Percentiles rank a stretch among this genome's conserved stretches.
Conservation (phyloP, 2,888 invertebrate species). For the Latheticus oryzae region DNA sequence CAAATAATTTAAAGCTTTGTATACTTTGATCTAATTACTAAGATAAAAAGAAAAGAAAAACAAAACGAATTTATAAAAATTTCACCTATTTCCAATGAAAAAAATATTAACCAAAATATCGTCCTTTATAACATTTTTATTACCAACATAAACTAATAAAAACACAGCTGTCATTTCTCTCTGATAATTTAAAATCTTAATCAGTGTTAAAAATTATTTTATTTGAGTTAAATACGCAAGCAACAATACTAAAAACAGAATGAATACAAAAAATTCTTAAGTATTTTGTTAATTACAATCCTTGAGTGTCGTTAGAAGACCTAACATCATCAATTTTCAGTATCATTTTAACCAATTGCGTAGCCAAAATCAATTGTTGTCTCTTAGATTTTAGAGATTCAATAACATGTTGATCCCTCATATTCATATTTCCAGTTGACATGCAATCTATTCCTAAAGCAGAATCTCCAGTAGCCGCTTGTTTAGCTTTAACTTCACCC, state of each 20-base stretch:
- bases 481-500: slow-evolving; percentile 89
- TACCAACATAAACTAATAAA: too few species aligned
- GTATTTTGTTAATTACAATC: slow-evolving; percentile 35
- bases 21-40: too few species aligned
- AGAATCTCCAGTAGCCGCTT: slow-evolving; percentile 85
- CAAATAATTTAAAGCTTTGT: too few species aligned
- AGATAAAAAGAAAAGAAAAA: too few species aligned
- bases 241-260: slow-evolving; percentile 1
- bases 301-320: slow-evolving; percentile 50
- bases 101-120: too few species aligned
- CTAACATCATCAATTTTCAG: slow-evolving; percentile 97
- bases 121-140: too few species aligned
- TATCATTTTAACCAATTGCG: slow-evolving; percentile 99
- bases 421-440: slow-evolving; percentile 83
- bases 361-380: slow-evolving; percentile 96
- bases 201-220: slow-evolving; percentile 1
- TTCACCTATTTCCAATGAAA: too few species aligned
- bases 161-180: too few species aligned
- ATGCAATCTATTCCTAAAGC: slow-evolving; percentile 96
- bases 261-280: slow-evolving; percentile 8
- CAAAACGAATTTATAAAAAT: too few species aligned
- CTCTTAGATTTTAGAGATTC: slow-evolving; percentile 97
- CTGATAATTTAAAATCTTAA: not conserved
- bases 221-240: slow-evolving; percentile 20
- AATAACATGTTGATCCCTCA: slow-evolving; percentile 95